Evolutionary conservation across 2,888 invertebrate genomes (phyloP).

Genomic region (Athrips mouffetella): DNA sequence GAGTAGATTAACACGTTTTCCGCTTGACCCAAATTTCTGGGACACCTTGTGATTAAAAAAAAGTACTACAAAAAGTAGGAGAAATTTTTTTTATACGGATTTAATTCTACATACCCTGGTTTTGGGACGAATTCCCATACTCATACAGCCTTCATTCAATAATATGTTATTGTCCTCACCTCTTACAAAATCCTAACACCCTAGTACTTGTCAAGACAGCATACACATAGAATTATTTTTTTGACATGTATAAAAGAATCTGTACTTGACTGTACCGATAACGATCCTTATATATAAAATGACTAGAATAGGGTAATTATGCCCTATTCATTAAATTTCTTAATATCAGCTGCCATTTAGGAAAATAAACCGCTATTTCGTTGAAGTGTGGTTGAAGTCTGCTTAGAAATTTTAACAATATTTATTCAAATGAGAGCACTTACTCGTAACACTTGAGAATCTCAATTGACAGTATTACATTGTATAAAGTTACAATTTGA

Average conservation of each 20-base stretch:
- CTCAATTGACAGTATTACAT: too few relatives aligned
- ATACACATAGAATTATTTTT: neutral
- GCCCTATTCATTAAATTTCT: neutral
- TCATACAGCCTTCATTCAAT: constrained; percentile 67
- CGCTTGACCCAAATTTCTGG: too few relatives aligned
- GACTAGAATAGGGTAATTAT: neutral
- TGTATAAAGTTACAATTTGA: too few relatives aligned
- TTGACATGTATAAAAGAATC: too few relatives aligned
- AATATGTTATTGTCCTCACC: constrained; percentile 71
- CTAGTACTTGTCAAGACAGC: neutral
- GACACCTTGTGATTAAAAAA: too few relatives aligned
- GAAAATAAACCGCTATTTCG: too few relatives aligned
- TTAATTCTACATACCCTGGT: constrained; percentile 69
- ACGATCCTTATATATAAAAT: neutral
- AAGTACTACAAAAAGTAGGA: constrained; percentile 11
- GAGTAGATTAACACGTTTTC: too few relatives aligned
- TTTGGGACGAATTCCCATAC: constrained; percentile 58
- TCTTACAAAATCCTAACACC: constrained; percentile 31
- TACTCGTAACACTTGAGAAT: too few relatives aligned
- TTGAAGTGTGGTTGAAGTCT: too few relatives aligned
- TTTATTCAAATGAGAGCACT: too few relatives aligned
- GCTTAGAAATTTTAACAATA: too few relatives aligned
- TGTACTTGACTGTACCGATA: neutral
- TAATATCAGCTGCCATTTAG: neutral
- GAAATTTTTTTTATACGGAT: constrained; percentile 28